Percentiles rank a stretch among this genome's conserved stretches.
phyloP scores from a whole-genome alignment of 2,113 vertebrate species.

The Hemichromis elongatus region DNA sequence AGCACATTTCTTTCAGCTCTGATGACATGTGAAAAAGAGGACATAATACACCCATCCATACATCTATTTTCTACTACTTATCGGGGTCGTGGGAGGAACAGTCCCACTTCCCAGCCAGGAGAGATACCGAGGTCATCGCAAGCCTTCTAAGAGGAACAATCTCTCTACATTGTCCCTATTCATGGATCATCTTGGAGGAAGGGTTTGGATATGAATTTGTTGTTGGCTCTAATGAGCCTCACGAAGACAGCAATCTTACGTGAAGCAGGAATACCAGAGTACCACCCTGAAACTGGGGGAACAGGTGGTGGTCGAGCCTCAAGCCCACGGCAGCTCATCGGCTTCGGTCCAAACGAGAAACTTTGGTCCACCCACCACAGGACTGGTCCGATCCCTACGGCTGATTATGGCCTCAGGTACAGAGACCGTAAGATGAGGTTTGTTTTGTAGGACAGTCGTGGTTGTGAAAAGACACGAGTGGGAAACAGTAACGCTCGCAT shows the following conservation, averaged over 20 bases:
- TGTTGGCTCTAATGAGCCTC: not conserved
- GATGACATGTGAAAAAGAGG: not conserved
- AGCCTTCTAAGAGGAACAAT: not conserved
- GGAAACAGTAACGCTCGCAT: not conserved
- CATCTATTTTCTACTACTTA: not conserved
- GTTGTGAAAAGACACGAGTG: not conserved
- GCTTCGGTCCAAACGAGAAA: not conserved
- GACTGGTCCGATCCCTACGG: not conserved
- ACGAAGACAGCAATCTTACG: not conserved
- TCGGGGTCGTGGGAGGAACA: not conserved
- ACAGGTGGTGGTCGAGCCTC: not conserved
- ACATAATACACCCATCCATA: not conserved
- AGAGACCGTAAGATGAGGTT: not conserved
- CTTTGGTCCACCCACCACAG: not conserved
- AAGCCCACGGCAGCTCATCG: not conserved
- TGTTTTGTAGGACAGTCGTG: not conserved
- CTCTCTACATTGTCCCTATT: not conserved
- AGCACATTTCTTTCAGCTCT: slow-evolving; percentile 15
- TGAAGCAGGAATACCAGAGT: not conserved
- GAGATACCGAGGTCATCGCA: not conserved
- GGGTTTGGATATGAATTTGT: not conserved
- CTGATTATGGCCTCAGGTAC: not conserved
- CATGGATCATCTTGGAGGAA: not conserved
- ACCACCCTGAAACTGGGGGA: not conserved
- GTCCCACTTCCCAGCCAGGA: not conserved